Evolutionary conservation across 2,113 vertebrate species (phyloP), one percentile per base, ranked within the genome.

Genomic region (Poeciliopsis occidentalis): DNA sequence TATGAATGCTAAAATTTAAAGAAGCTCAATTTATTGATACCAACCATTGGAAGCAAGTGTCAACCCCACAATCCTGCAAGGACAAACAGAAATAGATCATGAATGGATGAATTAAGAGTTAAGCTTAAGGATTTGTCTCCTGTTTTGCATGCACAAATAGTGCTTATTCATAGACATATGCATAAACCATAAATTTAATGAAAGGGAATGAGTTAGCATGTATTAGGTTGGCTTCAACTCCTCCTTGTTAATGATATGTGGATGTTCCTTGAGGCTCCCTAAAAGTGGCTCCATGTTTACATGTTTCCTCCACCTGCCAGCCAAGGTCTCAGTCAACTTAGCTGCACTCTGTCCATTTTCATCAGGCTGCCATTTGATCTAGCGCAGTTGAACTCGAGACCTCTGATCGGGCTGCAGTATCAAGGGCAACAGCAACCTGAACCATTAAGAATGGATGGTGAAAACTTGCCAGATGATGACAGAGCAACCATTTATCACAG

Each of bases 401-500:
- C 86, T 89, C 76, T 91, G 88, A 89, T 85, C 76, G 8, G n/a
- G 44, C 76, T 37, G 63, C 47, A 76, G 69, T 76, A 88, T 83
- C 60, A 81, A 73, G 44, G 41, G 76, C 29, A 64, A 31, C 64
- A 71, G 85, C 76, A 90, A 86, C 78, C 80, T 51, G 73, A 88
- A 77, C 71, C 44, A 4, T 67, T 73, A 79, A 51, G 30, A 15
- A 68, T 63, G 63, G 86, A 86, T 78, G 27, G 61, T 87, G 89
- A 88, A 88, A 72, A 64, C 60, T 47, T 60, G 69, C 81, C 86
- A 44, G n/a, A 75, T 80, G 37, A 12, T 81, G 85, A 73, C 39
- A 15, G 69, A 73, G 75, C 3, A 39, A 82, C 87, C 90, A 93
- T 93, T 92, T 88, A 92, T 93, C 91, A 91, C 80, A 74, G 30